Conservation (phyloP, 2,888 invertebrate genomes). For the Drosophila crucigera region DNA sequence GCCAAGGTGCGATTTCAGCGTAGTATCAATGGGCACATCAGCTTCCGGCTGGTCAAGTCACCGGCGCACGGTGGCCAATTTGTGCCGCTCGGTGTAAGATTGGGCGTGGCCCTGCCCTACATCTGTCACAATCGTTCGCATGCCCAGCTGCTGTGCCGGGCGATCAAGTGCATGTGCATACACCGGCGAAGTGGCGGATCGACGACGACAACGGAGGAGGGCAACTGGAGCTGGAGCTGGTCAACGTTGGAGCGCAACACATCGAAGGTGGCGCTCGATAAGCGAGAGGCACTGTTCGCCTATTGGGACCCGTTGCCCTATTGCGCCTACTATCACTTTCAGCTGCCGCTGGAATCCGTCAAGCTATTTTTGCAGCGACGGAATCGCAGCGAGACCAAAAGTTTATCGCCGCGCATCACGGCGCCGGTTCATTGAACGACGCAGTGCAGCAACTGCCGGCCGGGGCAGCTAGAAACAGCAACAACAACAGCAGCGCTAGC, state of each 20-base stretch:
- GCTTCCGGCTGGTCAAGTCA: constrained; percentile 90
- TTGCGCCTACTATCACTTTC: constrained; percentile 93
- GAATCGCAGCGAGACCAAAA: constrained; percentile 75
- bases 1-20: constrained; percentile 88
- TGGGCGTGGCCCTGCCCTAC: constrained; percentile 93
- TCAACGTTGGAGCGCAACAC: constrained; percentile 67
- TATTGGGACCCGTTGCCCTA: constrained; percentile 95
- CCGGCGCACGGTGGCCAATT: constrained; percentile 87
- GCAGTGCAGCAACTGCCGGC: constrained; percentile 46
- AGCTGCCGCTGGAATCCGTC: constrained; percentile 89
- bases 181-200: constrained; percentile 86
- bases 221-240: constrained; percentile 82
- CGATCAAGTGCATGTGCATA: constrained; percentile 87
- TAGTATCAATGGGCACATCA: constrained; percentile 91
- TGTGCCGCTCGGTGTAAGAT: constrained; percentile 89
- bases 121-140: constrained; percentile 91
- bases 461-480: constrained; percentile 21
- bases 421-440: constrained; percentile 80
- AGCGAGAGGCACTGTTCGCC: constrained; percentile 92
- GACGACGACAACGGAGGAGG: constrained; percentile 78
- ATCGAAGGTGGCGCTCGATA: constrained; percentile 87
- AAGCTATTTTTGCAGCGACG: constrained; percentile 87
- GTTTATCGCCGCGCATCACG: constrained; percentile 79
- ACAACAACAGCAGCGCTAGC: constrained; percentile 13
- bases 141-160: constrained; percentile 87